Percentiles rank a stretch among this genome's conserved stretches.
Evolutionary conservation across 2,888 invertebrate species (phyloP).

Genomic region (Dasysyrphus tricinctus): DNA sequence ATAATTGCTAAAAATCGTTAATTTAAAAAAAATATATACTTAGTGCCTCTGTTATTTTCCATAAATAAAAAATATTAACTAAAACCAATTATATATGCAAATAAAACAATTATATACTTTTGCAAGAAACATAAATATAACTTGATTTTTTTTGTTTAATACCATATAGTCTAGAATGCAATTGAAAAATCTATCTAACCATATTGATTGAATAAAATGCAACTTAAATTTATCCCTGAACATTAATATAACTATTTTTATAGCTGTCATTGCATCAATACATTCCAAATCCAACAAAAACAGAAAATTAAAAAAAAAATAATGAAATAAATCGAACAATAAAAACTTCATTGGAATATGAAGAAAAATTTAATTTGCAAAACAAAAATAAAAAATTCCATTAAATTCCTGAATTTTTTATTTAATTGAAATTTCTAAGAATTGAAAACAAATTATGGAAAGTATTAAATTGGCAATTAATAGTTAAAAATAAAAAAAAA

Average conservation of each 20-base stretch:
- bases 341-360: neutral
- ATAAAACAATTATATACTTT: constrained; percentile 57
- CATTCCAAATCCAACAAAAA: constrained; percentile 50
- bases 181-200: constrained; percentile 57
- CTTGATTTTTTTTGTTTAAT: constrained; percentile 51
- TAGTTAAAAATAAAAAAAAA: neutral
- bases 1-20: constrained; percentile 55
- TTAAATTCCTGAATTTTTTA: constrained; percentile 13
- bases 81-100: constrained; percentile 59
- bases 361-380: too few relatives aligned
- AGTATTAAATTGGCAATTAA: constrained; percentile 51
- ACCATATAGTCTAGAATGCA: constrained; percentile 69
- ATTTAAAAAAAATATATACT: constrained; percentile 41
- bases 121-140: constrained; percentile 45
- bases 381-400: constrained; percentile 13
- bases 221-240: constrained; percentile 59
- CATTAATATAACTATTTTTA: constrained; percentile 40
- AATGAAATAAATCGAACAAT: constrained; percentile 8
- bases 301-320: neutral
- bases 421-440: neutral
- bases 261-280: constrained; percentile 71
- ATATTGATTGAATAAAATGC: constrained; percentile 46
- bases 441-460: neutral
- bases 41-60: constrained; percentile 62
- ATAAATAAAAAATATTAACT: constrained; percentile 47